Percentiles rank a stretch among this genome's conserved stretches.
phyloP scores from a whole-genome alignment of 2,888 invertebrate genomes.

The Villa cingulata region DNA sequence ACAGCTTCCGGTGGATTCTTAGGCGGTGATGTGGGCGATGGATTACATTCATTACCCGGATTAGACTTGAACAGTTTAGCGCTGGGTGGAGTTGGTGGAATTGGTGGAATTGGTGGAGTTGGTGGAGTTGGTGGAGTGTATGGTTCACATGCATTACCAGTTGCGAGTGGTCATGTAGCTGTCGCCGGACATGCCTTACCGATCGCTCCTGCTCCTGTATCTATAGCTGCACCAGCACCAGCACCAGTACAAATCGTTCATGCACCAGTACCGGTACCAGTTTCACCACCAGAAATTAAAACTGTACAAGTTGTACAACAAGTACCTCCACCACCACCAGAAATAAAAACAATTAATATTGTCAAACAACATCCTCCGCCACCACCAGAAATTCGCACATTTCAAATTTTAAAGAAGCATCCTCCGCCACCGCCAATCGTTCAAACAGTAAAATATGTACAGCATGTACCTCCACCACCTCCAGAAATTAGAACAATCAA shows the following conservation, averaged over 20 bases:
- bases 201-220: no score
- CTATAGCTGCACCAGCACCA: neutral
- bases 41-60: neutral
- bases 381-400: slow-evolving; percentile 1
- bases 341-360: slow-evolving; percentile 3
- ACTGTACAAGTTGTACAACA: neutral
- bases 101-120: neutral
- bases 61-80: neutral
- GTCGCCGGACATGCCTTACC: no score
- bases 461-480: slow-evolving; percentile 4
- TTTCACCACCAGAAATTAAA: neutral
- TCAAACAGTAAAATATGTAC: slow-evolving; percentile 2
- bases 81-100: neutral
- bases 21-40: neutral
- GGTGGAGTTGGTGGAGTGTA: no score
- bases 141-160: no score
- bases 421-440: slow-evolving; percentile 2
- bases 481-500: slow-evolving; percentile 5
- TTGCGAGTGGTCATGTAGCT: no score
- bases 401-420: slow-evolving; percentile 1
- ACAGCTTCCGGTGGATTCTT: neutral
- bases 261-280: neutral
- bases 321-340: neutral
- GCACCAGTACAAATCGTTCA: neutral
- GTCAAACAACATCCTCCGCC: neutral